phyloP scores from a whole-genome alignment of 2,888 invertebrate species.

The Aphrophora alni region DNA sequence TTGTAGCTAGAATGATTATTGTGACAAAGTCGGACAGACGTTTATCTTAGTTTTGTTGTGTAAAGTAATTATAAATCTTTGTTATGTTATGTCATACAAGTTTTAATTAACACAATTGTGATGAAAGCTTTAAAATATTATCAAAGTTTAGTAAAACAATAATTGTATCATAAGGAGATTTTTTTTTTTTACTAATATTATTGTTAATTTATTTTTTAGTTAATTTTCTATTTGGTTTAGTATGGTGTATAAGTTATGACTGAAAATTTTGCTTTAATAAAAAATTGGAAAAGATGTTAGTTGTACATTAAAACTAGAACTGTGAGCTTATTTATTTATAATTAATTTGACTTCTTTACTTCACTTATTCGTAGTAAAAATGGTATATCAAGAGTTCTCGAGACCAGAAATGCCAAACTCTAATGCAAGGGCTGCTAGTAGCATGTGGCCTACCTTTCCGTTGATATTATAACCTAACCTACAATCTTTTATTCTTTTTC shows the following conservation, averaged over 20 bases:
- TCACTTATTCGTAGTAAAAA: no score
- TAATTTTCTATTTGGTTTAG: background rate
- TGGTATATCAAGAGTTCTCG: no score
- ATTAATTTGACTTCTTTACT: no score
- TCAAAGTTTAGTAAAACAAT: background rate
- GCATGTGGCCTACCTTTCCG: no score
- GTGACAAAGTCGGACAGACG: background rate
- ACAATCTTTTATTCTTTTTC: no score
- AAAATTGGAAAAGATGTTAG: no score
- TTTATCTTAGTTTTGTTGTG: background rate
- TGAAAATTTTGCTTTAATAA: no score
- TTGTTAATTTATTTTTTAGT: background rate
- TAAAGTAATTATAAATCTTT: slow-evolving; percentile 4
- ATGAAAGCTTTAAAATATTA: background rate
- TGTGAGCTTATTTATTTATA: no score
- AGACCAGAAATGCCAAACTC: no score
- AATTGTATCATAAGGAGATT: background rate
- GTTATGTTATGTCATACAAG: background rate
- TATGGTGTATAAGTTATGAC: background rate
- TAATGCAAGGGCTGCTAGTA: no score
- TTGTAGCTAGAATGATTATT: slow-evolving; percentile 17
- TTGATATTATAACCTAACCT: no score
- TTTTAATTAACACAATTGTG: slow-evolving; percentile 5
- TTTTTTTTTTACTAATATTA: background rate
- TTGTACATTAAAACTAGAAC: no score